These are phyloP conservation scores for Homalodisca vitripennis DNA, from an alignment of 1,140 invertebrate genomes.

Conservation along the genomic window DNA sequence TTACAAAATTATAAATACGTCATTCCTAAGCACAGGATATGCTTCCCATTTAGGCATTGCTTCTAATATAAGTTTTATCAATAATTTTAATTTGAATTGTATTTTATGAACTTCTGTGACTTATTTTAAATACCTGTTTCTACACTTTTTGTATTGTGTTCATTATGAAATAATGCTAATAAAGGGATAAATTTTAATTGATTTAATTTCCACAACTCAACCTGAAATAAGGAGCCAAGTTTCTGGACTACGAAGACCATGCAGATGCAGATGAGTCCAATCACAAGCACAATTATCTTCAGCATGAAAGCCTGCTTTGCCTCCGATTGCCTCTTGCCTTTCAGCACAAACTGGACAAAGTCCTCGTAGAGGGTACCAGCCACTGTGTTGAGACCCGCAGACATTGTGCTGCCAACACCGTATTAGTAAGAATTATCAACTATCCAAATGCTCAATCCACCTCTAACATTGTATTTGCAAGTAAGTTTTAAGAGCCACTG, in stretches of 20 bases:
- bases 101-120: neutral
- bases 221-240: slow-evolving; percentile 57
- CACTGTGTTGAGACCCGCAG: too few relatives aligned
- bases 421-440: too few relatives aligned
- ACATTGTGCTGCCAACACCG: too few relatives aligned
- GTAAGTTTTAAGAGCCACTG: too few relatives aligned
- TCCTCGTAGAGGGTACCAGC: slow-evolving; percentile 69
- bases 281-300: slow-evolving; percentile 59
- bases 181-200: neutral
- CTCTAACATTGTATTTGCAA: too few relatives aligned
- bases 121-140: neutral
- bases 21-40: too few relatives aligned
- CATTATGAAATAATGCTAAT: neutral
- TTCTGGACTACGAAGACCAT: slow-evolving; percentile 62
- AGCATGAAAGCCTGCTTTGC: slow-evolving; percentile 49
- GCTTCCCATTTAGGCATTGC: neutral
- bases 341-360: slow-evolving; percentile 52
- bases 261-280: slow-evolving; percentile 56
- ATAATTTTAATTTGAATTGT: neutral
- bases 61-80: neutral
- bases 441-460: too few relatives aligned
- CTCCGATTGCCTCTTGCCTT: slow-evolving; percentile 47
- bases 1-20: too few relatives aligned
- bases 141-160: neutral
- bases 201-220: slow-evolving; percentile 29